Evolutionary conservation across 2,888 invertebrate genomes (phyloP).

Genomic region (Therioaphis trifolii): DNA sequence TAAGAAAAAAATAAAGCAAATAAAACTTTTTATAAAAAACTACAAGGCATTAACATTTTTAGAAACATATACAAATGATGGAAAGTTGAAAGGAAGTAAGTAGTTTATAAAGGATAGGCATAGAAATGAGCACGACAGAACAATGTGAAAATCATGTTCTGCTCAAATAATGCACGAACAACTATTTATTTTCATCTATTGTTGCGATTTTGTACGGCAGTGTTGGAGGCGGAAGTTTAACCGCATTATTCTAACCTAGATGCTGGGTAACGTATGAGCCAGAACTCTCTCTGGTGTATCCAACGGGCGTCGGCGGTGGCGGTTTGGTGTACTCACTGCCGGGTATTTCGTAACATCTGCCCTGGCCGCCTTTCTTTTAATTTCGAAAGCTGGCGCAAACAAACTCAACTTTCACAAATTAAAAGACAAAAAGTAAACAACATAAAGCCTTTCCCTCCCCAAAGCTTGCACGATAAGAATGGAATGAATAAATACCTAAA

Average conservation of each 20-base stretch:
- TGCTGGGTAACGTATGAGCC: conserved; percentile 47
- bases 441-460: conserved; percentile 28
- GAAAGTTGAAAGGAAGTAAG: conserved; percentile 1
- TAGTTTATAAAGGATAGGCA: conserved; percentile 11
- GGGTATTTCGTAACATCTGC: conserved; percentile 62
- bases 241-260: conserved; percentile 62
- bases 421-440: conserved; percentile 29
- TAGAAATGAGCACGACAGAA: conserved; percentile 29
- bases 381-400: conserved; percentile 56
- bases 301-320: conserved; percentile 55
- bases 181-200: conserved; percentile 54
- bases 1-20: not conserved
- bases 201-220: conserved; percentile 47
- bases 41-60: not conserved
- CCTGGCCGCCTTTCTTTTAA: conserved; percentile 59
- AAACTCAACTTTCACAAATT: conserved; percentile 50
- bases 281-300: conserved; percentile 59
- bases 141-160: conserved; percentile 58
- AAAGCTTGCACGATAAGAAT: conserved; percentile 28
- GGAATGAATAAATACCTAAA: not conserved
- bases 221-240: conserved; percentile 59
- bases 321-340: conserved; percentile 60
- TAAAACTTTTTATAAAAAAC: not conserved
- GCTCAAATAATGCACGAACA: conserved; percentile 49
- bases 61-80: not conserved